Evolutionary conservation across 2,888 invertebrate species (phyloP).

Genomic region (Mythimna ferrago): DNA sequence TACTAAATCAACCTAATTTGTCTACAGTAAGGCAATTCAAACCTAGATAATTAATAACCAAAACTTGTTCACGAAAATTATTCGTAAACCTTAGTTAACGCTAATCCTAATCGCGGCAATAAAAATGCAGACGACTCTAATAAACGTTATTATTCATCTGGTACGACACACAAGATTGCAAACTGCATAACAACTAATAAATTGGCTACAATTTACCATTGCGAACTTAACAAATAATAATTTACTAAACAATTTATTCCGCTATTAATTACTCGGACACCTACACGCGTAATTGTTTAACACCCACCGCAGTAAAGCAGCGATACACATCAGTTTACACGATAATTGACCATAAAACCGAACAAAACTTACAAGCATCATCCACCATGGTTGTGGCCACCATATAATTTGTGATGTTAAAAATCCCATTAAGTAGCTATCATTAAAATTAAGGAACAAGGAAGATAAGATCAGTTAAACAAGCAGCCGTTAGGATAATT

Average conservation of each 20-base stretch:
- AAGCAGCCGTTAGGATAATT: slow-evolving; percentile 63
- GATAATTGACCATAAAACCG: slow-evolving; percentile 53
- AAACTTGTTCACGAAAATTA: not conserved
- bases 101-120: not conserved
- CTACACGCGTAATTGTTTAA: slow-evolving; percentile 42
- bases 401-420: slow-evolving; percentile 60
- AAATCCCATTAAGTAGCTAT: slow-evolving; percentile 60
- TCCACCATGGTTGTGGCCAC: slow-evolving; percentile 4
- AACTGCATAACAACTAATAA: slow-evolving; percentile 13
- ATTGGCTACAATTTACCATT: slow-evolving; percentile 27
- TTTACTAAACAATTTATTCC: slow-evolving; percentile 23
- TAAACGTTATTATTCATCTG: not conserved
- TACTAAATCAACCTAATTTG: not conserved
- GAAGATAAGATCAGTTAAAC: slow-evolving; percentile 58
- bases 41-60: not conserved
- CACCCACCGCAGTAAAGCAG: slow-evolving; percentile 24
- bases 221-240: slow-evolving; percentile 23
- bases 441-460: slow-evolving; percentile 58
- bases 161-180: slow-evolving; percentile 1
- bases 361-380: slow-evolving; percentile 11
- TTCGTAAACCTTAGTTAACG: not conserved
- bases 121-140: slow-evolving; percentile 1
- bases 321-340: slow-evolving; percentile 49
- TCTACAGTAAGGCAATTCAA: not conserved
- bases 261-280: slow-evolving; percentile 34